Evolutionary conservation across 1,140 invertebrate species (phyloP).

Genomic region (Temnothorax nylanderi): DNA sequence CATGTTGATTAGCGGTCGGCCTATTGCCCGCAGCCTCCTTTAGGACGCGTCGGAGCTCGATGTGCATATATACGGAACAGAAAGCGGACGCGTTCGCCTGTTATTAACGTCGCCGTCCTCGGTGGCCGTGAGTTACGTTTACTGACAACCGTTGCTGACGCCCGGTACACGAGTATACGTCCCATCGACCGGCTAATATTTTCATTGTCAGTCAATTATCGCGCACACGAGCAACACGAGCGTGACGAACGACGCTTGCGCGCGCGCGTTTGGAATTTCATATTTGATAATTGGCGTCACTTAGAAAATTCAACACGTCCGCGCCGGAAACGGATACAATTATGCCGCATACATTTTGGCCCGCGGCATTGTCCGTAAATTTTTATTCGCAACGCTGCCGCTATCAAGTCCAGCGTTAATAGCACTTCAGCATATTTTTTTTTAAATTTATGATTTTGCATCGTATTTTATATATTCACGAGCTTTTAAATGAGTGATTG

Average conservation of each 20-base stretch:
- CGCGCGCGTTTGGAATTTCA: constrained; percentile 37
- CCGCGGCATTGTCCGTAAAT: not conserved
- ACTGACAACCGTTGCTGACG: constrained; percentile 22
- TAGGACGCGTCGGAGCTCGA: constrained; percentile 2
- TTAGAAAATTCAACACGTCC: constrained; percentile 37
- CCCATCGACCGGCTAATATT: constrained; percentile 51
- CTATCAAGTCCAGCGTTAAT: not conserved
- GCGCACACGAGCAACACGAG: not conserved
- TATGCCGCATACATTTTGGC: too few species aligned
- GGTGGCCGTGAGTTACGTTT: constrained; percentile 50
- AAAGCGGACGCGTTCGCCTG: not conserved
- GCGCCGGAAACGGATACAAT: constrained; percentile 9
- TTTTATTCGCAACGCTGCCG: not conserved
- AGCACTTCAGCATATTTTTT: not conserved
- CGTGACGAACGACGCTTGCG: not conserved
- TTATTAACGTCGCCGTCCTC: constrained; percentile 36
- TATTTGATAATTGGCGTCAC: constrained; percentile 11
- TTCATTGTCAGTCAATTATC: constrained; percentile 56
- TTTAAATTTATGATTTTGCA: not conserved
- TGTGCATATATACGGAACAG: constrained; percentile 9
- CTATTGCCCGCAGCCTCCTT: constrained; percentile 59
- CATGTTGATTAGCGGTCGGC: constrained; percentile 62
- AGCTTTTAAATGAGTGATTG: not conserved
- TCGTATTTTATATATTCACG: not conserved
- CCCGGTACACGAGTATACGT: constrained; percentile 8